Base-by-base conservation (phyloP, 1,140 invertebrate genomes). In the Atta colombica region DNA sequence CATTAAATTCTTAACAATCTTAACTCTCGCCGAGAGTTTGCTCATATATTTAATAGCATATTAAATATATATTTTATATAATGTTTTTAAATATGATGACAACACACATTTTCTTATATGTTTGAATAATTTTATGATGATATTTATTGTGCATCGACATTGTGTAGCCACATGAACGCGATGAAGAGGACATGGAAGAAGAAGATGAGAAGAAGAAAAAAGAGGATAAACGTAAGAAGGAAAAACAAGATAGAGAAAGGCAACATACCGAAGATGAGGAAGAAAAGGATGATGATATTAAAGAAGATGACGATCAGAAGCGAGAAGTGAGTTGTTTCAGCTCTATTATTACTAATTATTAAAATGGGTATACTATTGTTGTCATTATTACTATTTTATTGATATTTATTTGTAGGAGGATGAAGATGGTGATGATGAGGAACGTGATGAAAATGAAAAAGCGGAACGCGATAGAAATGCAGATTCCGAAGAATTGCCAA, bases 391-490 rank as follows among this genome's bases (percentile, higher is more conserved):
- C 3, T 1, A 16, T 61, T 18, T 82, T 10, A 28, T 60, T 31
- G 55, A 12, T 21, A 21, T 21, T 21, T 21, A 21, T 55, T 45
- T 6, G 3, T 14, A 84, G 81, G 69, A 92, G 10, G 92, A 91
- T 2, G 96, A 96, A 77, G 92, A 92, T 4, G 96, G 94, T 3
- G 96, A 96, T 63, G 96, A 95, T 4, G 95, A 95, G 4, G 96
- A 96, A 5, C 93, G 92, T 58, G 94, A 94, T 7, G 96, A 96
- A 28, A 93, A 94, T 18, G 94, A 95, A 87, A 89, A 92, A 69
- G 77, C 92, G 80, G 91, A 95, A 85, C 80, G 93, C 35, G 91
- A 91, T 14, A 92, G 94, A 87, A 93, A 91, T 45, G 72, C 75
- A 18, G 92, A 89, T 86, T 87, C 95, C 71, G 87, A 95, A 81